Evolutionary conservation across 1,140 invertebrate genomes (phyloP).

Genomic region (Philopotamus ludificatus): DNA sequence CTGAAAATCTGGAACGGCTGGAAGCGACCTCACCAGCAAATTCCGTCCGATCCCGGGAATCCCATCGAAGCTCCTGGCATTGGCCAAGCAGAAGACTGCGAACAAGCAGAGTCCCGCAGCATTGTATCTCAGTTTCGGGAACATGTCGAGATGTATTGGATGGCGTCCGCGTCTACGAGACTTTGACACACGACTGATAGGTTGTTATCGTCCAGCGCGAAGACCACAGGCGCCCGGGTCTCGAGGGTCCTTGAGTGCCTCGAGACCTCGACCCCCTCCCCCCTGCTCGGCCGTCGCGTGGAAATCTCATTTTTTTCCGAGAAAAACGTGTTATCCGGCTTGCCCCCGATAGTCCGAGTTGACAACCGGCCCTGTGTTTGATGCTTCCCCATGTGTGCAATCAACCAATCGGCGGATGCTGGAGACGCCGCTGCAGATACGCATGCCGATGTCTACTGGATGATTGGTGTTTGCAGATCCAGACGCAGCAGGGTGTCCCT

Average conservation of each 20-base stretch:
- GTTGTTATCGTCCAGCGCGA: background rate
- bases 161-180: background rate
- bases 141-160: background rate
- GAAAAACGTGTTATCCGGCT: background rate
- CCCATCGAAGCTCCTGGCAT: constrained; percentile 48
- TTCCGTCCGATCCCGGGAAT: constrained; percentile 53
- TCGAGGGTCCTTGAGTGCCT: background rate
- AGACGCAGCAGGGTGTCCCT: no score
- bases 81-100: constrained; percentile 42
- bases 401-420: background rate
- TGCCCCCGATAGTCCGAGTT: background rate
- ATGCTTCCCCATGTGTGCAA: background rate
- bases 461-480: background rate
- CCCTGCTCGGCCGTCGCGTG: background rate
- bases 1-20: constrained; percentile 61
- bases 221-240: background rate
- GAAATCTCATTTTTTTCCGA: background rate
- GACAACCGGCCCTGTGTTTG: background rate
- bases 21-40: constrained; percentile 61
- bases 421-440: background rate
- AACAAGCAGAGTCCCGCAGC: constrained; percentile 45
- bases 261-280: background rate
- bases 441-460: no score
- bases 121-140: background rate
- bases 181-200: background rate